Conservation (phyloP, 1,140 invertebrate genomes). For the Aleiodes sp. region DNA sequence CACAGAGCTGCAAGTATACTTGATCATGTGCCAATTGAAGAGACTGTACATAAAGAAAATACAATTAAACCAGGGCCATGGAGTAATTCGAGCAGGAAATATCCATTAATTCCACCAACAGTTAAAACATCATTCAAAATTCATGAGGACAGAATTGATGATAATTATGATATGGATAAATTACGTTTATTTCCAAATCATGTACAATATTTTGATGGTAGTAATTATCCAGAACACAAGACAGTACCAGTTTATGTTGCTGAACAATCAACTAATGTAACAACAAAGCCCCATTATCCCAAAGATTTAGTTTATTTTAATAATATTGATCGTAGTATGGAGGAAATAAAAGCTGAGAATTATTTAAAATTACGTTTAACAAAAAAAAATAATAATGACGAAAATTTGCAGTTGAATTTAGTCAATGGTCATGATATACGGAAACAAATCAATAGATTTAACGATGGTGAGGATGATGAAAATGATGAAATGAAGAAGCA, state of each 20-base stretch:
- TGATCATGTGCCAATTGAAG: conserved; percentile 66
- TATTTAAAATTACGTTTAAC: conserved; percentile 39
- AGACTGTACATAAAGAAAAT: conserved; percentile 72
- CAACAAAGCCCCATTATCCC: conserved; percentile 64
- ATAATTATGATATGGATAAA: conserved; percentile 45
- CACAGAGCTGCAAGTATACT: conserved; percentile 66
- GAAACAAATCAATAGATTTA: background rate
- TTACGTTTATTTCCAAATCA: conserved; percentile 58
- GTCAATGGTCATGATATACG: background rate
- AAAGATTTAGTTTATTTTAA: conserved; percentile 70
- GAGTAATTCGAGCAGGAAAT: conserved; percentile 64
- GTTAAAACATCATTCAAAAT: conserved; percentile 64
- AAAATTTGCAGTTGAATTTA: conserved; percentile 26
- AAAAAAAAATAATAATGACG: conserved; percentile 10
- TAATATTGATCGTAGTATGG: conserved; percentile 73
- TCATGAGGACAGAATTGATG: conserved; percentile 69
- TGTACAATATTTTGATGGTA: conserved; percentile 54
- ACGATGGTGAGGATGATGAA: background rate
- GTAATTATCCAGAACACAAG: conserved; percentile 68
- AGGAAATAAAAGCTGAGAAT: conserved; percentile 70
- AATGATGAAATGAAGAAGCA: conserved; percentile 17
- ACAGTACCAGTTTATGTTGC: conserved; percentile 70
- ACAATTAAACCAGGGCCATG: conserved; percentile 72
- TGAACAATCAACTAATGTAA: conserved; percentile 69
- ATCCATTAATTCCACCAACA: conserved; percentile 49